Percentiles rank a stretch among this genome's conserved stretches.
Evolutionary conservation across 2,113 vertebrate genomes (phyloP).

Genomic region (Aleadryas rufinucha): DNA sequence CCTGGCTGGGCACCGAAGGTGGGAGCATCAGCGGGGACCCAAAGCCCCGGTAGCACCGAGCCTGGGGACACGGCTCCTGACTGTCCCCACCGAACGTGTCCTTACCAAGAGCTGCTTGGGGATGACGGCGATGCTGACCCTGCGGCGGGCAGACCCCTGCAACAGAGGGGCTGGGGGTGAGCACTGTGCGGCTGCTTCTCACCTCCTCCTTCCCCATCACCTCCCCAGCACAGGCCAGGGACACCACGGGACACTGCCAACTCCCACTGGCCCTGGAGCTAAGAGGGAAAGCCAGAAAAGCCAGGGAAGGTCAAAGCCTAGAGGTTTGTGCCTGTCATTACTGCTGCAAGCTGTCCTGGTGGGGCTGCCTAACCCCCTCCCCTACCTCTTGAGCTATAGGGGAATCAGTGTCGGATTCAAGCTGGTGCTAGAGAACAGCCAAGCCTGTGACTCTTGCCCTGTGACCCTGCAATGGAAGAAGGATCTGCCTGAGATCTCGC

Average conservation of each 20-base stretch:
- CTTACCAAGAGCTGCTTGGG: constrained; percentile 69
- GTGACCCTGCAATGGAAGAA: not conserved
- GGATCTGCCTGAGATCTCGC: not conserved
- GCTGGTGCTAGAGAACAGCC: not conserved
- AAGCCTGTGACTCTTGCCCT: not conserved
- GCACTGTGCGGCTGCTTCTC: accelerated
- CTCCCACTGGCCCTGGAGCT: not conserved
- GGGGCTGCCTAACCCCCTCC: not conserved
- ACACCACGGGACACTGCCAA: not conserved
- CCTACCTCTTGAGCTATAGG: not conserved
- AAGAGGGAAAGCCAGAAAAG: not conserved
- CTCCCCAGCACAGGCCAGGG: not conserved
- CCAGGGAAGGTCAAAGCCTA: not conserved
- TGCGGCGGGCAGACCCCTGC: constrained; percentile 67
- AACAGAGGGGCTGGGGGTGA: not conserved
- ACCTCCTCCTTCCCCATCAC: not conserved
- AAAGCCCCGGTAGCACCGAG: accelerated
- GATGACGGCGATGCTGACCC: constrained; percentile 80
- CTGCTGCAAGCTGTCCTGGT: not conserved
- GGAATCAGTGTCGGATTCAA: not conserved
- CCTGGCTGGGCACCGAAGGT: constrained; percentile 12
- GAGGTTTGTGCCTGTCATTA: not conserved
- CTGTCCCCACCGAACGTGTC: accelerated
- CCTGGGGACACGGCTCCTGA: not conserved
- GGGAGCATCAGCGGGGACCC: not conserved